Conservation (phyloP, 2,797 vertebrate genomes). For the Pangasius mekongensis region DNA sequence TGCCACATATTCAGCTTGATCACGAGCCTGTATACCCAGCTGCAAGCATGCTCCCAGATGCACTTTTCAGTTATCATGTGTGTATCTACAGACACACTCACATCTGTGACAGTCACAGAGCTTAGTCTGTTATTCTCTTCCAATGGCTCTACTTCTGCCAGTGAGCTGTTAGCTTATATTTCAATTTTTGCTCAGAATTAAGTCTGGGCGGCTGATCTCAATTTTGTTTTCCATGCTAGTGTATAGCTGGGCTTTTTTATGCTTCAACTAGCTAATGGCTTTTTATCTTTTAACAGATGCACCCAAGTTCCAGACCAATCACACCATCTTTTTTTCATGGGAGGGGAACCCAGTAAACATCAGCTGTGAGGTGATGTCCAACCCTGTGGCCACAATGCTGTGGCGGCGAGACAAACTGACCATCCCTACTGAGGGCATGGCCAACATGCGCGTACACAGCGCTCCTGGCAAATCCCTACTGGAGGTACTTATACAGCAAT, state of each 20-base stretch:
- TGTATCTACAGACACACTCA: slow-evolving; percentile 23
- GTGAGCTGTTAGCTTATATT: slow-evolving; percentile 27
- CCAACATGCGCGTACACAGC: slow-evolving; percentile 84
- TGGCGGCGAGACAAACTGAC: slow-evolving; percentile 92
- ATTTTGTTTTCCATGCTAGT: slow-evolving; percentile 37
- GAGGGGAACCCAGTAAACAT: slow-evolving; percentile 98
- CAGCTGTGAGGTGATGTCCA: slow-evolving; percentile 93
- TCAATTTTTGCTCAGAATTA: slow-evolving; percentile 14
- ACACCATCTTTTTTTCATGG: slow-evolving; percentile 95
- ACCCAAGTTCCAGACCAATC: slow-evolving; percentile 92
- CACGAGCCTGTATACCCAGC: slow-evolving; percentile 10
- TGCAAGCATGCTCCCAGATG: slow-evolving; percentile 39
- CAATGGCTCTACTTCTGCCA: slow-evolving; percentile 3
- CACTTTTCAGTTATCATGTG: slow-evolving; percentile 16
- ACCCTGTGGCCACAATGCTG: slow-evolving; percentile 89
- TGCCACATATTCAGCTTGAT: slow-evolving; percentile 38
- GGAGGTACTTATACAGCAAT: slow-evolving; percentile 77
- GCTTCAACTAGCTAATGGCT: slow-evolving; percentile 17
- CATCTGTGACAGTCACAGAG: slow-evolving; percentile 40
- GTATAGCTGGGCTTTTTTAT: slow-evolving; percentile 4
- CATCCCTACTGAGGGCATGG: slow-evolving; percentile 84
- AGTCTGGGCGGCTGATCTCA: slow-evolving; percentile 30
- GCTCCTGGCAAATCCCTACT: slow-evolving; percentile 85
- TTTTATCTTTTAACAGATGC: slow-evolving; percentile 79
- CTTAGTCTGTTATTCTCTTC: slow-evolving; percentile 19